phyloP scores from a whole-genome alignment of 2,113 vertebrate species.

The Merops nubicus region DNA sequence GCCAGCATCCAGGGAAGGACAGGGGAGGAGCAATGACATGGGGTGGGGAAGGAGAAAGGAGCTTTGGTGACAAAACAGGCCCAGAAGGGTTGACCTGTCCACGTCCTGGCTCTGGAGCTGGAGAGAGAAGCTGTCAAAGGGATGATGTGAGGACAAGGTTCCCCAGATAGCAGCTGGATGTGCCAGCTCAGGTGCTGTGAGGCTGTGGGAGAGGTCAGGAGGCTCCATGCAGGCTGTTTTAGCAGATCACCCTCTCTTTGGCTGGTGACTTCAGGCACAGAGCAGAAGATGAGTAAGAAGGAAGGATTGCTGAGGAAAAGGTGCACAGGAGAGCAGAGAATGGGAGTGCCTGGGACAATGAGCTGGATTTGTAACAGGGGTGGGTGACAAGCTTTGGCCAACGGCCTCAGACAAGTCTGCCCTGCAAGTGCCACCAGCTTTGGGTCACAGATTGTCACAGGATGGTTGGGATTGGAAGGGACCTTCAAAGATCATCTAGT shows the following conservation, averaged over 20 bases:
- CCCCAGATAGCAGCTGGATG: not conserved
- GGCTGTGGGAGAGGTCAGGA: not conserved
- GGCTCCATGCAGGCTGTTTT: not conserved
- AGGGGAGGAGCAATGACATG: not conserved
- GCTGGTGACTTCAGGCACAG: not conserved
- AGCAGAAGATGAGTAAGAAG: not conserved
- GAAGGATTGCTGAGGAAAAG: not conserved
- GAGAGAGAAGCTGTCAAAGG: not conserved
- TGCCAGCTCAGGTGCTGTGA: not conserved
- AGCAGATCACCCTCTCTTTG: not conserved
- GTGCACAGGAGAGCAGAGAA: not conserved
- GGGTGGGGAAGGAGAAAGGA: no score
- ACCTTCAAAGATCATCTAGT: no score
- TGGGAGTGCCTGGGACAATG: not conserved
- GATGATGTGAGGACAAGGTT: not conserved
- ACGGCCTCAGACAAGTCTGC: not conserved
- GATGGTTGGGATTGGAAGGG: no score
- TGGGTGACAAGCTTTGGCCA: not conserved
- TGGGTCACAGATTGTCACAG: not conserved
- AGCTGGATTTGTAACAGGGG: not conserved
- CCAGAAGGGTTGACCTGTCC: not conserved
- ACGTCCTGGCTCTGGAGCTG: not conserved
- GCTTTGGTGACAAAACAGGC: not conserved
- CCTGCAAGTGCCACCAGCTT: not conserved
- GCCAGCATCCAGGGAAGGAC: not conserved